Evolutionary conservation across 2,113 vertebrate genomes (phyloP), one percentile per base, ranked within the genome.

Genomic region (Charadrius vociferus): DNA sequence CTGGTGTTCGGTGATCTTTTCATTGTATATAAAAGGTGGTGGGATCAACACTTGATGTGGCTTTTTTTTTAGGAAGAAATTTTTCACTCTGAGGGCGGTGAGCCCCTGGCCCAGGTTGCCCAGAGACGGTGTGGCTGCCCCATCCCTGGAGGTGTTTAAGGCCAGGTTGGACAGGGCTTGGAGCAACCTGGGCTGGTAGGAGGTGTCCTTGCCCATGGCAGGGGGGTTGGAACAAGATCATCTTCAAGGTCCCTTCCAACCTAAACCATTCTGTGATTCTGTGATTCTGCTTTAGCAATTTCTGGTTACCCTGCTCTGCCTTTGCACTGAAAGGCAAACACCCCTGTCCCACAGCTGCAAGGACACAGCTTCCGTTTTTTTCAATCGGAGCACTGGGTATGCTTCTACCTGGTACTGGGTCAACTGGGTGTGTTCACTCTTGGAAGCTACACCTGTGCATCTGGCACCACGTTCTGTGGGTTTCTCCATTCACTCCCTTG

Each of bases 381-480:
- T n/a, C 45, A 10, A 1, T 37, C 1, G 0, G 18, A 41, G 43
- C 56, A 41, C 29, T 6, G 39, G 26, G 18, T 22, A 12, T 21
- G 30, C 80, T 23, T 8, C 39, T 30, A 14, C 10, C 37, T 58
- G 55, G 27, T 39, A 49, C 27, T 18, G 19, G 18, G 34, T 52
- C 34, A 47, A 2, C 12, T 13, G 62, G 34, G 29, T 6, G 1
- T 8, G 0, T 23, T 75, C 36, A 20, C 7, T 39, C 9, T 24
- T 37, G 36, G 30, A 39, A 29, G 29, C 27, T 58, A n/a, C 1
- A 0, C 18, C 37, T 47, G 17, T 32, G 14, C 14, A 21, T 29
- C 36, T 63, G 43, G 22, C 1, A 4, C 12, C 39, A 19, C n/a
- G n/a, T 39, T 61, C 52, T 72, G 19, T 18, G 11, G 8, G 9